Conservation (phyloP, 2,797 vertebrate species). For the Myotis daubentonii region DNA sequence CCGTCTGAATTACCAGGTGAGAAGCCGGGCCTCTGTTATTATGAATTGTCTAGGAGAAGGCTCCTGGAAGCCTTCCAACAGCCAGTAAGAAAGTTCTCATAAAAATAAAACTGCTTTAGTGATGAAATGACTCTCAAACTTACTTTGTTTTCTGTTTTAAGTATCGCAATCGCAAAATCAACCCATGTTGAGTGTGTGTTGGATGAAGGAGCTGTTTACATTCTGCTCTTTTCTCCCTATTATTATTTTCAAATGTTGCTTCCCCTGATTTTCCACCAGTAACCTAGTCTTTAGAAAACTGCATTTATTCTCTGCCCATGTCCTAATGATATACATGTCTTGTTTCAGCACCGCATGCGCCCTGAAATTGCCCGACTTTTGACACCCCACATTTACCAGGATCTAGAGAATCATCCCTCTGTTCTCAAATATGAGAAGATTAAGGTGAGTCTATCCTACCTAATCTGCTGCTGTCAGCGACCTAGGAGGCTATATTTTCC, state of each 20-base stretch:
- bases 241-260: not conserved
- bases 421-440: conserved; percentile 93
- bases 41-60: not conserved
- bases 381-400: conserved; percentile 93
- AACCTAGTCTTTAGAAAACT: not conserved
- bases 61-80: not conserved
- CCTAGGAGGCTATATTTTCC: not conserved
- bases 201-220: not conserved
- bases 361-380: conserved; percentile 95
- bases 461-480: not conserved
- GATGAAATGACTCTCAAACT: conserved; percentile 13
- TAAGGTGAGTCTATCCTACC: conserved; percentile 86
- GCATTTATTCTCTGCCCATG: conserved; percentile 1
- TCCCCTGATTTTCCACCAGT: not conserved
- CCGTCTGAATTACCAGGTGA: conserved; percentile 95
- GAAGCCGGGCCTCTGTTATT: conserved; percentile 54
- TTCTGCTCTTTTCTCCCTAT: not conserved
- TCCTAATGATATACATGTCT: conserved; percentile 39
- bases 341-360: conserved; percentile 94
- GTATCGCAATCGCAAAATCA: not conserved
- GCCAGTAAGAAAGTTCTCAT: not conserved
- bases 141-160: conserved; percentile 34
- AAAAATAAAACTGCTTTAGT: conserved; percentile 28
- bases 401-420: conserved; percentile 94
- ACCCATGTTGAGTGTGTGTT: not conserved